Conservation (phyloP, 2,888 invertebrate genomes). For the Abrostola triplasia region DNA sequence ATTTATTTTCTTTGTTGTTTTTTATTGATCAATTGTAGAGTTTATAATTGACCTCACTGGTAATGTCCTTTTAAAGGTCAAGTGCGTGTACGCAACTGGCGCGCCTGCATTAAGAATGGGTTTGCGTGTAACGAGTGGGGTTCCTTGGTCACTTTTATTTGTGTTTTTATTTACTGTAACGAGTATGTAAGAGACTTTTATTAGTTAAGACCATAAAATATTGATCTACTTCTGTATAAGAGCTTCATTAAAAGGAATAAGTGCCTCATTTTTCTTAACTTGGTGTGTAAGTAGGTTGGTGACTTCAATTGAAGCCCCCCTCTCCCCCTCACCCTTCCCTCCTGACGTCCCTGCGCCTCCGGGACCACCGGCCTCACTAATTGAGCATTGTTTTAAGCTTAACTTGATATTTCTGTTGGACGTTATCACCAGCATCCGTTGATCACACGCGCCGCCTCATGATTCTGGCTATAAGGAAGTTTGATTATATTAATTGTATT, state of each 20-base stretch:
- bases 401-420: constrained; percentile 27
- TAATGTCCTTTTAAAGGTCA: not conserved
- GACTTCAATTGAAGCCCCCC: constrained; percentile 7
- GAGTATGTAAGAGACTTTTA: too few relatives aligned
- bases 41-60: not conserved
- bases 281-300: not conserved
- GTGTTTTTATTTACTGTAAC: too few relatives aligned
- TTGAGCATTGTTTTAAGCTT: constrained; percentile 35
- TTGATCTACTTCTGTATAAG: too few relatives aligned
- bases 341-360: constrained; percentile 2
- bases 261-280: too few relatives aligned
- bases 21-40: not conserved
- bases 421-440: constrained; percentile 38
- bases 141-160: not conserved
- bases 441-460: constrained; percentile 39
- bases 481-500: constrained; percentile 17
- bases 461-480: constrained; percentile 28
- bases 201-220: too few relatives aligned
- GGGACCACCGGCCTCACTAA: constrained; percentile 19
- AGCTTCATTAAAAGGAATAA: too few relatives aligned
- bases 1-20: not conserved
- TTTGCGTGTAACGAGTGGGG: constrained; percentile 1
- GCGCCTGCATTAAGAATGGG: not conserved
- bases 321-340: not conserved
- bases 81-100: constrained; percentile 1